A percentile compares a stretch with the other conserved stretches of the same genome.
These are phyloP conservation scores for Mylabris phalerata DNA, from an alignment of 1,140 invertebrate genomes.

Conservation along the genomic window DNA sequence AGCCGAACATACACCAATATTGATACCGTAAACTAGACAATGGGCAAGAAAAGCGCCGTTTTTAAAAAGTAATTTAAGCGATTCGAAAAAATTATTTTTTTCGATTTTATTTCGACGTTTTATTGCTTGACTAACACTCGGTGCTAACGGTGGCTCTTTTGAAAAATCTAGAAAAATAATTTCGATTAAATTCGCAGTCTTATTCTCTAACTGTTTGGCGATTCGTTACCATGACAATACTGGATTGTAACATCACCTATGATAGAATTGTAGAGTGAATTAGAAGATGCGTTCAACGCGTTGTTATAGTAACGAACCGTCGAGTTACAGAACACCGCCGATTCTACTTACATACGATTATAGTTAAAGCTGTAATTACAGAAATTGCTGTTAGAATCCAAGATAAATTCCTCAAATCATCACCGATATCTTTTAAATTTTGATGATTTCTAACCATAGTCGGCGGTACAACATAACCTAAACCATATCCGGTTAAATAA, in stretches of 20 bases:
- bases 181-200: neutral
- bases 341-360: slow-evolving; percentile 51
- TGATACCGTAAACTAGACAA: slow-evolving; percentile 21
- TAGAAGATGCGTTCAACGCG: no score
- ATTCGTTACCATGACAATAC: no score
- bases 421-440: slow-evolving; percentile 37
- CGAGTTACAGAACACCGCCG: no score
- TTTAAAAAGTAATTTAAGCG: slow-evolving; percentile 9
- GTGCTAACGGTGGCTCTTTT: slow-evolving; percentile 49
- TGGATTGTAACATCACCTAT: no score
- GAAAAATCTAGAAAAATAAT: slow-evolving; percentile 47
- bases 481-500: slow-evolving; percentile 55
- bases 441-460: slow-evolving; percentile 44
- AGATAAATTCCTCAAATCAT: slow-evolving; percentile 47
- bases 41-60: slow-evolving; percentile 26
- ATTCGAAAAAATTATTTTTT: slow-evolving; percentile 11
- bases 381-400: slow-evolving; percentile 51
- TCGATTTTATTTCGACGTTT: slow-evolving; percentile 14
- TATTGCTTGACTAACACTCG: slow-evolving; percentile 41
- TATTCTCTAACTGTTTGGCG: no score
- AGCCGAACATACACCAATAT: slow-evolving; percentile 25
- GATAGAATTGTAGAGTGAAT: no score
- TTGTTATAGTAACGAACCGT: no score
- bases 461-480: slow-evolving; percentile 43
- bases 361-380: slow-evolving; percentile 48